Percentiles rank a stretch among this genome's conserved stretches.
These are phyloP conservation scores for Premnoplex brunnescens DNA, from an alignment of 2,797 vertebrate genomes.

Conservation along the genomic window DNA sequence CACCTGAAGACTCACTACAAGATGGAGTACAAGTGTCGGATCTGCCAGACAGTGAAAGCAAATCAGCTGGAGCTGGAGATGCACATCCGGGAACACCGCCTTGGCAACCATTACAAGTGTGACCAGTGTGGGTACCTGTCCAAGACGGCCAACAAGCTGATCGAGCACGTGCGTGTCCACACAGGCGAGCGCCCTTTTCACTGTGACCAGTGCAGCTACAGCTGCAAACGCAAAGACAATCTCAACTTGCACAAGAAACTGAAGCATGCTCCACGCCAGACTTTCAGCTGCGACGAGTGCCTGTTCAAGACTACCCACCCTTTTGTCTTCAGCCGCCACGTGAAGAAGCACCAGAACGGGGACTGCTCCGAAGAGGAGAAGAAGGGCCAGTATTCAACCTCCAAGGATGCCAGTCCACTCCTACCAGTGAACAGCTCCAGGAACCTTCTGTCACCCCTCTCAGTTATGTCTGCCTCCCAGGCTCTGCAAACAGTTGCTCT, in stretches of 20 bases:
- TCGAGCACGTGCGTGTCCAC: conserved; percentile 99
- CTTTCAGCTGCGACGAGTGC: conserved; percentile 94
- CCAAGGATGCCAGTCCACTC: conserved; percentile 71
- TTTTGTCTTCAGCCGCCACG: conserved; percentile 96
- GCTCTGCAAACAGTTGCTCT: conserved; percentile 95
- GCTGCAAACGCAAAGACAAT: conserved; percentile 99
- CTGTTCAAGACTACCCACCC: conserved; percentile 98
- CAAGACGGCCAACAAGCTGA: conserved; percentile 99
- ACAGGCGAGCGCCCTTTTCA: conserved; percentile 99
- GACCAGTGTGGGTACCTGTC: conserved; percentile 99
- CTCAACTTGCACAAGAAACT: conserved; percentile 99
- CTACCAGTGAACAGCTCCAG: conserved; percentile 81
- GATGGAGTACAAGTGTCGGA: conserved; percentile 99
- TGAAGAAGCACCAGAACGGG: conserved; percentile 94
- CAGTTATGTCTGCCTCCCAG: conserved; percentile 92
- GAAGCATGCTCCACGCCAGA: conserved; percentile 97
- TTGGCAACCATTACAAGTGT: conserved; percentile 99
- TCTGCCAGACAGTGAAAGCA: conserved; percentile 96
- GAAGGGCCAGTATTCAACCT: conserved; percentile 73
- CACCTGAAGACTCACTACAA: conserved; percentile 99
- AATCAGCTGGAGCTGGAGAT: conserved; percentile 97
- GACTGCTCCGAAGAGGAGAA: conserved; percentile 75
- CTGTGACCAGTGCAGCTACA: conserved; percentile 99
- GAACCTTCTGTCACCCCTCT: conserved; percentile 88
- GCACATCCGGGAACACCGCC: conserved; percentile 96